These are phyloP conservation scores for Cryptomyrus ogoouensis DNA, from an alignment of 2,113 vertebrate genomes.

Conservation along the genomic window DNA sequence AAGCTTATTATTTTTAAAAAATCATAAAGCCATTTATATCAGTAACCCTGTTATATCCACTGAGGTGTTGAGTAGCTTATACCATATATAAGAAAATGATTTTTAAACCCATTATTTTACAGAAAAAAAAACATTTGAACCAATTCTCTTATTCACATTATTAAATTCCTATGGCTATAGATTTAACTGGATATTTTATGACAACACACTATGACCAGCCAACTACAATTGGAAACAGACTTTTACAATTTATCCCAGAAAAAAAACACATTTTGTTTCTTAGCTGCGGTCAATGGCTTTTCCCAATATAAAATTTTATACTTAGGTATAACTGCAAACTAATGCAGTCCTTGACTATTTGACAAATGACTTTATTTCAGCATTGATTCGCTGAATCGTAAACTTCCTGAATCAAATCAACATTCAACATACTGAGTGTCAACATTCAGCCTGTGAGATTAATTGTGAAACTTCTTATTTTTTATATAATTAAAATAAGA, in stretches of 20 bases:
- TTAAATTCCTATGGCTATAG: neutral
- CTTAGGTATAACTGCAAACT: neutral
- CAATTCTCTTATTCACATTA: neutral
- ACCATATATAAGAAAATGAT: neutral
- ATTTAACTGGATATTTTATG: slow-evolving; percentile 10
- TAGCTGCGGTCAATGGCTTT: slow-evolving; percentile 5
- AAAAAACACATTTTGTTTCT: neutral
- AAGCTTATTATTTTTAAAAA: neutral
- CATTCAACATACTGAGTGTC: neutral
- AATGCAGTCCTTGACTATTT: neutral
- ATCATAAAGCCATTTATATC: neutral
- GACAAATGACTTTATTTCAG: neutral
- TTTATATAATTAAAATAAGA: neutral
- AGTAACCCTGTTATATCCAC: neutral
- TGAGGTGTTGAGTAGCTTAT: neutral
- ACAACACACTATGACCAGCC: slow-evolving; percentile 3
- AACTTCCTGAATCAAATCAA: neutral
- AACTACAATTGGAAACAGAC: slow-evolving; percentile 26
- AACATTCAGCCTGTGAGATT: neutral
- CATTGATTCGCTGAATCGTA: neutral
- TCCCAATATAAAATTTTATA: neutral
- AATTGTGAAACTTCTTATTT: neutral
- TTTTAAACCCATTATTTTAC: neutral
- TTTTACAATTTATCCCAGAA: slow-evolving; percentile 2
- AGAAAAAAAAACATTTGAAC: neutral